Conservation (phyloP, 2,888 invertebrate genomes). For the Oscheius sp. region DNA sequence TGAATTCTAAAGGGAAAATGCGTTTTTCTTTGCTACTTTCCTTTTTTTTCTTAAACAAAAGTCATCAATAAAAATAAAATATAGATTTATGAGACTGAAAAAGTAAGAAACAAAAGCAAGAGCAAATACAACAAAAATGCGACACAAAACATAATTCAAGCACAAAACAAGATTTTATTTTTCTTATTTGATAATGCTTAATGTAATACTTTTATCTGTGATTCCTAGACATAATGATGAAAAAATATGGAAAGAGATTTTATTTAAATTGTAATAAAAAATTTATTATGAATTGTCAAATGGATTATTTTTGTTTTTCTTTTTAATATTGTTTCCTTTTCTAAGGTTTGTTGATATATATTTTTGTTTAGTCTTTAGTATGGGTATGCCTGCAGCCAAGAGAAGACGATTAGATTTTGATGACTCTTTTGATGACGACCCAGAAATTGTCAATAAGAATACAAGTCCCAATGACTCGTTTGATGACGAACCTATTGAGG, state of each 20-base stretch:
- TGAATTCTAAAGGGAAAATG: too few species aligned
- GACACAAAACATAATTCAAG: too few species aligned
- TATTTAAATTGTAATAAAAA: not conserved
- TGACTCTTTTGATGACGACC: constrained; percentile 27
- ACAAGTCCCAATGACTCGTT: constrained; percentile 16
- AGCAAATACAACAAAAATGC: too few species aligned
- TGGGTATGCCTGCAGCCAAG: constrained; percentile 17
- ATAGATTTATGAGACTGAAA: too few species aligned
- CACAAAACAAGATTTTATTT: too few species aligned
- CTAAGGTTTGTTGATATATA: not conserved
- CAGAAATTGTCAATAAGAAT: not conserved
- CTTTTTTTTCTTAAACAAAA: too few species aligned
- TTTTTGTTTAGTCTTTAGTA: too few species aligned
- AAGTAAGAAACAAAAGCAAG: too few species aligned
- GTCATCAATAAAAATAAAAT: too few species aligned
- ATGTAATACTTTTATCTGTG: not conserved
- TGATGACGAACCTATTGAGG: constrained; percentile 8
- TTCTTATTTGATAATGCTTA: too few species aligned
- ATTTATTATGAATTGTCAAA: not conserved
- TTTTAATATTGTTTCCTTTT: not conserved
- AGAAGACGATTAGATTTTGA: constrained; percentile 22
- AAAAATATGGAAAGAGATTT: not conserved
- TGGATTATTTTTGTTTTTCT: not conserved
- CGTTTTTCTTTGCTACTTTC: too few species aligned
- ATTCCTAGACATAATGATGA: not conserved